Conservation (phyloP, 2,888 invertebrate genomes). For the Napeogenes inachia region DNA sequence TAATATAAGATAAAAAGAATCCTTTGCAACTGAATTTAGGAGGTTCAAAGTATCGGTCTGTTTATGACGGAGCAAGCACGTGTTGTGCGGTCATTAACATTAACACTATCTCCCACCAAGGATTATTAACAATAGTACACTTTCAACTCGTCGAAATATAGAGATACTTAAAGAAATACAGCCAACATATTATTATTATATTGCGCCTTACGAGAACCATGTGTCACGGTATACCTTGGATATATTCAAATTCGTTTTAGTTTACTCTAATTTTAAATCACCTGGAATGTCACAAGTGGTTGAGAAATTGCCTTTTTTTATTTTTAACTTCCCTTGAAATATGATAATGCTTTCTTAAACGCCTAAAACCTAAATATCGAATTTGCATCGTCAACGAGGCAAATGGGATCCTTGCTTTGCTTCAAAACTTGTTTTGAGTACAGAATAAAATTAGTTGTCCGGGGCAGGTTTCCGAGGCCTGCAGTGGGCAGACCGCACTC, state of each 20-base stretch:
- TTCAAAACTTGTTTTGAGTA: slow-evolving; percentile 62
- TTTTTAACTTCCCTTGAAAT: neutral
- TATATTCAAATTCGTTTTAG: no score
- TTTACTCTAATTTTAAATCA: no score
- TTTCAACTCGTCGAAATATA: no score
- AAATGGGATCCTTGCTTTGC: slow-evolving; percentile 29
- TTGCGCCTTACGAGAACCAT: no score
- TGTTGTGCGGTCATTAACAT: slow-evolving; percentile 54
- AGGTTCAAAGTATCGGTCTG: slow-evolving; percentile 24
- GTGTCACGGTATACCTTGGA: no score
- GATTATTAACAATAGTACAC: no score
- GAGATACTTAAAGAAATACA: no score
- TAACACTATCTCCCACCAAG: no score
- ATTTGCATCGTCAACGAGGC: slow-evolving; percentile 19
- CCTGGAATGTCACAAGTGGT: no score
- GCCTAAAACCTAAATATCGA: slow-evolving; percentile 11
- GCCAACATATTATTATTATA: no score
- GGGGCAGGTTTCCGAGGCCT: slow-evolving; percentile 60
- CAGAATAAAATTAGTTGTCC: slow-evolving; percentile 62
- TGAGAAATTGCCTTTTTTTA: no score
- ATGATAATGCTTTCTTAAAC: slow-evolving; percentile 2
- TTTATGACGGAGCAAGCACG: slow-evolving; percentile 35
- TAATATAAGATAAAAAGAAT: no score
- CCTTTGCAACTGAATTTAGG: neutral
- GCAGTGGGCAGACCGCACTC: slow-evolving; percentile 54